Evolutionary conservation across 2,113 vertebrate species (phyloP), one percentile per base, ranked within the genome.

Genomic region (Mixornis gularis): DNA sequence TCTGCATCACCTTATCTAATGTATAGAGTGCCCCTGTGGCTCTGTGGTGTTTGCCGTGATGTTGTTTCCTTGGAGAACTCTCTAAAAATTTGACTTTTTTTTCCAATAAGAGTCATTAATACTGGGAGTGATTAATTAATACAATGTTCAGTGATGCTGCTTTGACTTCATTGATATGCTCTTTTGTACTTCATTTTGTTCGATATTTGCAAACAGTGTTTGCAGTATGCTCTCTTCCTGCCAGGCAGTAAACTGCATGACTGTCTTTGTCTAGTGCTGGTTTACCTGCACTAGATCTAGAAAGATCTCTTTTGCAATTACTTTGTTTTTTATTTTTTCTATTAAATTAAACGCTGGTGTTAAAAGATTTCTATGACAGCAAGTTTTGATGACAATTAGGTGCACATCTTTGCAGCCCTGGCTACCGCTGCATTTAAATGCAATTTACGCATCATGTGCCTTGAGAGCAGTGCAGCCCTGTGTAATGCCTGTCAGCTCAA

Each of bases 131-230:
- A 55, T 51, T 87, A 76, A 83, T 72, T 90, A 79, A 72, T 60
- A 79, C 32, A 48, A 9, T 27, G 9, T 70, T 85, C 48, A 63
- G 40, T 70, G 64, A 40, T 92, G 41, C 55, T 91, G n/a, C 56
- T 93, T 91, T 89, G 53, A 76, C 60, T 94, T 86, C 30, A 84
- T 79, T 87, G 78, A 60, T 69, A 87, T 52, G 30, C 22, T 87
- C 19, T 41, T 66, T 91, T 64, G 65, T 74, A 40, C 25, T 85
- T 62, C 12, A 46, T 24, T 90, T 85, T 43, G 63, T 71, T 92
- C 13, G 6, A 25, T 84, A 90, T 84, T 85, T 95, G 64, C 64
- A 80, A 76, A 36, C 34, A 60, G 36, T 32, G 21, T 80, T 95
- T 92, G 51, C 72, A 60, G 32, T 9, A 34, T 53, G 14, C 17